Evolutionary conservation across 2,888 invertebrate species (phyloP), one percentile per base, ranked within the genome.

Genomic region (Eristalinus aeneus): DNA sequence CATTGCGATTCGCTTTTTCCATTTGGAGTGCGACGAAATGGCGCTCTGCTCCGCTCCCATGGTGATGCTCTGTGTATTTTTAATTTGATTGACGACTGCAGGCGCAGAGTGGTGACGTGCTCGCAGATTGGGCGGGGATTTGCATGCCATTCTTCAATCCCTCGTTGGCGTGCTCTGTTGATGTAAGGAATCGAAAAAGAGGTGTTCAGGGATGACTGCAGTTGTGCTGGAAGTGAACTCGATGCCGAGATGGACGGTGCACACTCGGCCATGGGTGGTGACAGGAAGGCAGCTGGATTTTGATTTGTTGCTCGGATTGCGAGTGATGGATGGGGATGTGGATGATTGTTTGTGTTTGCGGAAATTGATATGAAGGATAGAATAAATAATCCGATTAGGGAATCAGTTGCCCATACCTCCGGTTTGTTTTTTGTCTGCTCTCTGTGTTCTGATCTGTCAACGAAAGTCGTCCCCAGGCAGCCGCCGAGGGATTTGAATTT

Each of bases 41-140:
- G n/a, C n/a, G n/a, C n/a, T n/a, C n/a, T n/a, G n/a, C n/a, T 22
- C 56, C 58, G 72, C 34, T 56, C 72, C 65, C 63, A 32, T 76
- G 27, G 39, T 16, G 71, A 61, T 76, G 76, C 27, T 39, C 39
- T 72, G 71, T 71, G 75, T 71, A 71, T 63, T 85, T 74, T 74
- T 71, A 81, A 85, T 81, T 85, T 85, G 85, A 85, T 85, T 81
- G 81, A 85, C 76, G 81, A 81, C 80, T 81, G 36, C 81, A 72
- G 81, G 76, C 72, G 39, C 32, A 31, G 22, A 65, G 39, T 39
- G 22, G n/a, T 68, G 64, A 16, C 39, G 53, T 23, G 68, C 39
- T 56, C 46, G 22, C 20, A 22, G 54, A 56, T 36, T 27, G 27
- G 27, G 63, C 54, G 58, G 56, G 63, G 67, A 72, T 76, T 76